Conservation (phyloP, 1,140 invertebrate genomes). For the Temnothorax longispinosus region DNA sequence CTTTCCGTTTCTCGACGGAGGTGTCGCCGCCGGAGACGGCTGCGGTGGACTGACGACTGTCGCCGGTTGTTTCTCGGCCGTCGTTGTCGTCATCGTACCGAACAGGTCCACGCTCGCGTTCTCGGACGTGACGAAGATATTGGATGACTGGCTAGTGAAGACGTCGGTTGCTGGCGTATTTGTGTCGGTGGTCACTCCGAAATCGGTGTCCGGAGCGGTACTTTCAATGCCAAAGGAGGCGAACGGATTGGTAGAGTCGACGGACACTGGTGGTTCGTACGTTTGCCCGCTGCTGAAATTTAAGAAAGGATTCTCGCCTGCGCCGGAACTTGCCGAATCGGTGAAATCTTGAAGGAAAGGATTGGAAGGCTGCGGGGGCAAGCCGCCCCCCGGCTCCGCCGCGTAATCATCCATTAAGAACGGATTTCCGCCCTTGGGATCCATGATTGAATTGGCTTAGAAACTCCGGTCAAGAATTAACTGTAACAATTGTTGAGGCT, state of each 20-base stretch:
- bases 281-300: slow-evolving; percentile 85
- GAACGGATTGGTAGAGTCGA: slow-evolving; percentile 87
- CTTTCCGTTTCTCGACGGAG: slow-evolving; percentile 75
- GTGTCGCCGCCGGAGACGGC: slow-evolving; percentile 73
- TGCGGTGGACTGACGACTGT: slow-evolving; percentile 74
- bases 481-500: not conserved
- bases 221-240: slow-evolving; percentile 84
- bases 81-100: slow-evolving; percentile 72
- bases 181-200: slow-evolving; percentile 29
- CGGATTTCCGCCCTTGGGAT: slow-evolving; percentile 88
- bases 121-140: slow-evolving; percentile 62
- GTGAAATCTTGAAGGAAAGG: slow-evolving; percentile 90
- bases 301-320: slow-evolving; percentile 88
- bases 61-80: slow-evolving; percentile 70
- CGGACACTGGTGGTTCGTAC: slow-evolving; percentile 76
- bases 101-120: slow-evolving; percentile 50
- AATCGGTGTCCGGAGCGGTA: slow-evolving; percentile 52
- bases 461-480: not conserved
- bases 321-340: slow-evolving; percentile 65
- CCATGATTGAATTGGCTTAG: slow-evolving; percentile 83
- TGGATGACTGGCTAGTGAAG: slow-evolving; percentile 49
- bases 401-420: slow-evolving; percentile 90
- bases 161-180: slow-evolving; percentile 72
- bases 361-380: slow-evolving; percentile 87
- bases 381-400: slow-evolving; percentile 76